phyloP scores from a whole-genome alignment of 2,888 invertebrate genomes.

The Schrankia costaestrigalis region DNA sequence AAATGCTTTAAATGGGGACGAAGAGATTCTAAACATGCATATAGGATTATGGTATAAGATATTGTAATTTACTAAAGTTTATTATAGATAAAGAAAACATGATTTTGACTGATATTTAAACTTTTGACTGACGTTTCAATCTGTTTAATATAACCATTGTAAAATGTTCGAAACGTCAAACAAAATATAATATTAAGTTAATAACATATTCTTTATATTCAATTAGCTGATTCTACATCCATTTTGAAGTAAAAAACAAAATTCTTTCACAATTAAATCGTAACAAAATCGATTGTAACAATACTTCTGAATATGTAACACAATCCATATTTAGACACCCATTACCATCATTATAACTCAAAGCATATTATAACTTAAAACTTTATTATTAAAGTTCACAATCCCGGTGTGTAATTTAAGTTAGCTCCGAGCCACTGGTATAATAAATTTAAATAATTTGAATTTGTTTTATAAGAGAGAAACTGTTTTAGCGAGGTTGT shows the following conservation, averaged over 20 bases:
- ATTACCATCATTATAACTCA: conserved; percentile 7
- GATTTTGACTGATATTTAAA: too few relatives aligned
- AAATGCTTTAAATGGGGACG: too few relatives aligned
- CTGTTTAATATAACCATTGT: too few relatives aligned
- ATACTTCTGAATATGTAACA: conserved; percentile 13
- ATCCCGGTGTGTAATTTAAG: conserved; percentile 22
- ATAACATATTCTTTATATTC: too few relatives aligned
- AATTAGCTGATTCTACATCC: too few relatives aligned
- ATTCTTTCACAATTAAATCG: conserved; percentile 10
- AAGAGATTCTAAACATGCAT: too few relatives aligned
- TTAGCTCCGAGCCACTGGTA: conserved; percentile 14
- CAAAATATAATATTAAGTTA: too few relatives aligned
- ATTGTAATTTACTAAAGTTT: too few relatives aligned
- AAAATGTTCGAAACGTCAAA: too few relatives aligned
- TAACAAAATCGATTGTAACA: conserved; percentile 24
- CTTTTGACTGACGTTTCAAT: too few relatives aligned
- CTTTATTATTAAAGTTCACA: conserved; percentile 17
- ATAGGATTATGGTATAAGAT: too few relatives aligned
- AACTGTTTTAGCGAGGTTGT: conserved; percentile 19
- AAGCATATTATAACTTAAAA: conserved; percentile 17
- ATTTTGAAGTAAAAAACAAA: conserved; percentile 1
- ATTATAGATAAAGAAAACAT: too few relatives aligned
- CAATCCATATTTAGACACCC: conserved; percentile 18
- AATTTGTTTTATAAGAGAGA: conserved; percentile 29
- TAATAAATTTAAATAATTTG: conserved; percentile 35